phyloP scores from a whole-genome alignment of 2,888 invertebrate species.

The Dilophus febrilis region DNA sequence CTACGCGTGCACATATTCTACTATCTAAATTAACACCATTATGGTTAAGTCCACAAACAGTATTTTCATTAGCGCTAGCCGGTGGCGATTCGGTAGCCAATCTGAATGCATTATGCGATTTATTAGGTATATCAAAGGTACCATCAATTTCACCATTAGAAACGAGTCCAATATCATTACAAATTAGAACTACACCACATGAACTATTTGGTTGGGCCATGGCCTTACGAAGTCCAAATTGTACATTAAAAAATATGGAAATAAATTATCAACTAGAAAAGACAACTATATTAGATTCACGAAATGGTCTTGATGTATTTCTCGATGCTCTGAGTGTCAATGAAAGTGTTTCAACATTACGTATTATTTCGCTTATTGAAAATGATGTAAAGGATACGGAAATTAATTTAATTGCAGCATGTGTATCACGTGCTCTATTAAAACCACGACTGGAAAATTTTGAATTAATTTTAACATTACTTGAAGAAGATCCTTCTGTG shows the following conservation, averaged over 20 bases:
- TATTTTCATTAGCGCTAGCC: conserved; percentile 35
- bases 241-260: conserved; percentile 33
- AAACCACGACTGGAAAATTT: conserved; percentile 34
- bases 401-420: conserved; percentile 31
- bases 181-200: conserved; percentile 30
- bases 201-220: conserved; percentile 36
- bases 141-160: conserved; percentile 27
- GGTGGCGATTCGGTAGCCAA: conserved; percentile 35
- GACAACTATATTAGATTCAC: conserved; percentile 20
- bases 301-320: conserved; percentile 31
- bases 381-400: conserved; percentile 35
- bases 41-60: conserved; percentile 34
- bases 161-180: conserved; percentile 20
- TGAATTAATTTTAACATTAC: conserved; percentile 34
- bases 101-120: conserved; percentile 33
- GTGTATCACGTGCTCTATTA: conserved; percentile 29
- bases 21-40: conserved; percentile 33
- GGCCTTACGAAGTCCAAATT: conserved; percentile 31
- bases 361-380: conserved; percentile 34
- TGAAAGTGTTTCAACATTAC: conserved; percentile 34
- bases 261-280: conserved; percentile 33
- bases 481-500: conserved; percentile 34
- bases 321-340: conserved; percentile 33
- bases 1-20: conserved; percentile 32
- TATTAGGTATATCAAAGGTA: conserved; percentile 31